Base-by-base conservation (phyloP, 2,113 vertebrate species). In the Bungarus multicinctus region DNA sequence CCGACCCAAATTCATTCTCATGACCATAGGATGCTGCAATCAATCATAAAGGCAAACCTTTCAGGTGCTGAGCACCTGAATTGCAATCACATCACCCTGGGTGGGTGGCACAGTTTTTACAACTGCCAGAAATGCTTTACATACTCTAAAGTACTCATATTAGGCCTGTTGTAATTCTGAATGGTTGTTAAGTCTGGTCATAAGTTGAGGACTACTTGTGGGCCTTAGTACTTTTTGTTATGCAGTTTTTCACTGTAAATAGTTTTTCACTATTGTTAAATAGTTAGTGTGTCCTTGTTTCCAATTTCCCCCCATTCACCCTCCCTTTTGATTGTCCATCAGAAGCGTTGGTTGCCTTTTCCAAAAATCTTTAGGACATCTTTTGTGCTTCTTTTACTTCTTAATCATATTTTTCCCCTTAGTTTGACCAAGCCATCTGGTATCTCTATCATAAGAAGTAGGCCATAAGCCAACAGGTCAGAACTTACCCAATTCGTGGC, bases 401-500 rank as follows among this genome's bases (percentile, higher is more conserved):
- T 92, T 93, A 96, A 96, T 95, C 97, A 96, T 97, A 69, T 95
- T 96, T 96, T 94, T 96, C 91, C 93, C 96, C 96, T 96, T 94
- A 23, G 89, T 95, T 93, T 94, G 92, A 94, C 93, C 96, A 96
- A 97, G 96, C 94, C 96, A 96, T 97, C 97, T 97, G 97, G 96
- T 97, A 97, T 94, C 93, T 95, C 95, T 95, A 97, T 97, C 97
- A 97, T 95, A 96, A 97, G 98, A 97, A 97, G 96, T 94, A 94
- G 97, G 97, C 96, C 95, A 92, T 0, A 12, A 91, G 97, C 98
- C 98, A 97, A 95, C 96, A 94, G 97, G 96, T 96, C 97, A 97
- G 97, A 90, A 91, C 97, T 98, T 98, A 97, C 97, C 96, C 97
- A 98, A 98, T 94, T 96, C 94, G 94, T 98, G 98, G 98, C 97